Evolutionary conservation across 2,113 vertebrate genomes (phyloP).

Genomic region (Oryzias javanicus): DNA sequence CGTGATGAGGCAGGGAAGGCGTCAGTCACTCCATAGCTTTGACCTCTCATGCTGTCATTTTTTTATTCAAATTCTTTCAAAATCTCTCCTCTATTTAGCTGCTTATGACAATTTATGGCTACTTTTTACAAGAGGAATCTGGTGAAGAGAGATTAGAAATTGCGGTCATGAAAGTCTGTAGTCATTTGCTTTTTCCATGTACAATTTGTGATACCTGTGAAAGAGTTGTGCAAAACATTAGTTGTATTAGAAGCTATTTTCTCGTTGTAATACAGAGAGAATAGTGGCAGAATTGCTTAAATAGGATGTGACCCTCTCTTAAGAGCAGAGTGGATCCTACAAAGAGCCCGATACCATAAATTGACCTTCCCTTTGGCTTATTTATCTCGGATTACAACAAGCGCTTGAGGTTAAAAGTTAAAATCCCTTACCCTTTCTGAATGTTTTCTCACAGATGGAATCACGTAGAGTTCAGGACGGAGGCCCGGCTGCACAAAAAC

Average conservation of each 20-base stretch:
- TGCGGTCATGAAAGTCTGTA: background rate
- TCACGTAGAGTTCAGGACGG: conserved; percentile 19
- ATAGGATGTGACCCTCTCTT: background rate
- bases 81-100: background rate
- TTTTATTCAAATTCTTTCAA: background rate
- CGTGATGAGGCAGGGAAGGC: conserved; percentile 2
- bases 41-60: background rate
- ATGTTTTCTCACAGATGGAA: conserved; percentile 23
- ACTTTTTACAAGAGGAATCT: background rate
- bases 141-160: background rate
- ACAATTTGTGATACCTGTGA: background rate
- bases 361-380: conserved; percentile 17
- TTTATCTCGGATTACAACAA: conserved; percentile 21
- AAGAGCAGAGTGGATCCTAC: background rate
- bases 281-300: conserved; percentile 2
- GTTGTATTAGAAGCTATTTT: background rate
- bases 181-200: background rate
- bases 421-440: conserved; percentile 5
- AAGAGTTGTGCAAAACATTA: background rate
- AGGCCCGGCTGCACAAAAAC: conserved; percentile 15
- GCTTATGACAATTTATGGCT: background rate
- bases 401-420: background rate
- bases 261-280: background rate
- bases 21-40: background rate
- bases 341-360: conserved; percentile 5